Conservation (phyloP, 1,140 invertebrate genomes). For the Drosophila ironensis region DNA sequence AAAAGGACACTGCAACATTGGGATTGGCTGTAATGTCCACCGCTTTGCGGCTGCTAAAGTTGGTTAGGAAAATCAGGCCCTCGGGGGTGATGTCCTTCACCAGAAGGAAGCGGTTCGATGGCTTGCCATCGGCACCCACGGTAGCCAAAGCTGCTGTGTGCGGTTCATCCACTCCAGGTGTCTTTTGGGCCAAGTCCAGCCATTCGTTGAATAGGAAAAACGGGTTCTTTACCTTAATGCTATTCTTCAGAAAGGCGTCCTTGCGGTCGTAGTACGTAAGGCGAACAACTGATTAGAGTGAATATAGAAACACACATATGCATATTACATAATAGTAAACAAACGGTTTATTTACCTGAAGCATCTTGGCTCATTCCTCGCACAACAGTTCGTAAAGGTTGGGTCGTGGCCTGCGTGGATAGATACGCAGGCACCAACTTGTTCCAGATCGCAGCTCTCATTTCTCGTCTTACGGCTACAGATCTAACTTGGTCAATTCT, state of each 20-base stretch:
- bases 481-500: neutral
- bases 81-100: conserved; percentile 89
- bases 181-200: conserved; percentile 90
- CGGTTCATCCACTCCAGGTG: conserved; percentile 88
- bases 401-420: neutral
- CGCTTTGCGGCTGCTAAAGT: conserved; percentile 91
- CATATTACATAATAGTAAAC: neutral
- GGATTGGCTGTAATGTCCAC: conserved; percentile 91
- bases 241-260: conserved; percentile 89
- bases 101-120: conserved; percentile 90
- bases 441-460: neutral
- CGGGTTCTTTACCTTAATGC: conserved; percentile 90
- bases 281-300: conserved; percentile 86
- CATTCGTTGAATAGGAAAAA: conserved; percentile 91
- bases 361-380: neutral
- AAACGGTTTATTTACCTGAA: neutral
- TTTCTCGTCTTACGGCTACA: neutral
- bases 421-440: neutral
- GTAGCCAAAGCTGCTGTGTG: conserved; percentile 95
- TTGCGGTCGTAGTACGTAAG: conserved; percentile 88
- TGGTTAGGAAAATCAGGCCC: conserved; percentile 93
- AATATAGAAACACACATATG: neutral
- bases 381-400: neutral
- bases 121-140: conserved; percentile 88
- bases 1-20: conserved; percentile 92